Evolutionary conservation across 2,888 invertebrate species (phyloP), one percentile per base, ranked within the genome.

Genomic region (Pseudolycoriella hygida): DNA sequence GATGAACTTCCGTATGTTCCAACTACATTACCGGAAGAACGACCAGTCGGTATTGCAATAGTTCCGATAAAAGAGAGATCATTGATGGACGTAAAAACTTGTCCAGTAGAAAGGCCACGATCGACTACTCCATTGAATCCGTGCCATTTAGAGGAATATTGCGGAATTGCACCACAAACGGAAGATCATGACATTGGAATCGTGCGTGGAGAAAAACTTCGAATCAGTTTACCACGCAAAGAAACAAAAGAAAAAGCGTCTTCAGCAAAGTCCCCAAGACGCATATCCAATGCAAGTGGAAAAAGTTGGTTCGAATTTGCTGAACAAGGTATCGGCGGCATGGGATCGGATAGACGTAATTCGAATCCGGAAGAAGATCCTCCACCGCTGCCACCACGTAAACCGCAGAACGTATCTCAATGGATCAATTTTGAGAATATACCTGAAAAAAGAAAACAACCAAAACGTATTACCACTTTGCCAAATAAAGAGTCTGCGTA

Each of bases 381-480:
- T 56, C 61, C 74, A 57, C 68, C 70, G 42, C 59, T 67, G 47
- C 64, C 67, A 32, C 64, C 68, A 3, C 62, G 66, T 52, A 62
- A 64, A 30, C 44, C 60, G 60, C 17, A 56, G 58, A 40, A 39
- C n/a, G n/a, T 3, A 2, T 65, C 66, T 1, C 80, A 81, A 53
- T 88, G 88, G 88, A 81, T 88, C 49, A 84, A 86, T 61, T 87
- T 87, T 59, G 83, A 84, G 58, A 86, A 87, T 56, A 80, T 87
- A 47, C 86, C 87, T 1, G 87, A 87, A 62, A 74, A 79, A 52
- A 70, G 84, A 45, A 83, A 84, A 63, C 76, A 80, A 49, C 83
- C 86, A 17, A 84, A 84, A 62, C 72, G 84, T 51, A 86, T 87
- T 54, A 85, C 85, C 58, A 83, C 84, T 17, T 71, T 86, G 55